These are phyloP conservation scores for Salticus scenicus DNA, from an alignment of 2,888 invertebrate genomes.

Conservation along the genomic window DNA sequence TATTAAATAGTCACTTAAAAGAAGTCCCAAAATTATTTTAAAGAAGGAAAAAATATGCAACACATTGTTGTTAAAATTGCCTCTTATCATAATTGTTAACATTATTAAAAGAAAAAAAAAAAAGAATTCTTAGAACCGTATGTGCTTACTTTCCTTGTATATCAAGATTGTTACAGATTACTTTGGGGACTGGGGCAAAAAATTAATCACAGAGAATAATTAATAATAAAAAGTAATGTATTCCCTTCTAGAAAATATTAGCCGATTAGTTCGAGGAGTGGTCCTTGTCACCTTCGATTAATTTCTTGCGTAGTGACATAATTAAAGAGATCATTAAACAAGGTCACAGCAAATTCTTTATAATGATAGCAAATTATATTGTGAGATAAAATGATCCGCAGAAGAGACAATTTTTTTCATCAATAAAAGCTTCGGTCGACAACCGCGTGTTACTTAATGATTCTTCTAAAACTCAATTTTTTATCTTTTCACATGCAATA, in stretches of 20 bases:
- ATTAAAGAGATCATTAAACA: conserved; percentile 52
- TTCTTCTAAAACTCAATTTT: conserved; percentile 8
- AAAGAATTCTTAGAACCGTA: background rate
- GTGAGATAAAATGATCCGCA: conserved; percentile 23
- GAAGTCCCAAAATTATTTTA: no score
- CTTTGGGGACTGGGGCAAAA: conserved; percentile 44
- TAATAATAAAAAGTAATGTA: conserved; percentile 48
- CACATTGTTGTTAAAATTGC: no score
- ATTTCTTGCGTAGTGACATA: conserved; percentile 47
- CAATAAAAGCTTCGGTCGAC: background rate
- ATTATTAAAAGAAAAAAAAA: background rate
- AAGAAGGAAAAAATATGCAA: no score
- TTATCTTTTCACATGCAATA: background rate
- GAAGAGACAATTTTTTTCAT: conserved; percentile 14
- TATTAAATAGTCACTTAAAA: no score
- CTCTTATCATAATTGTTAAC: background rate
- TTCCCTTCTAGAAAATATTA: background rate
- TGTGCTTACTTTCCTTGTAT: background rate
- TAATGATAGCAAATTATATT: conserved; percentile 29
- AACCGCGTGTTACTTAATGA: conserved; percentile 28
- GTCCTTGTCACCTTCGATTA: conserved; percentile 54
- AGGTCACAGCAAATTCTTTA: conserved; percentile 18
- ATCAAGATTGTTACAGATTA: conserved; percentile 34
- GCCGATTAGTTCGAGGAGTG: conserved; percentile 34
- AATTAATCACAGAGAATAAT: conserved; percentile 44